These are phyloP conservation scores for Salmo trutta DNA, from an alignment of 2,797 vertebrate species.

Conservation along the genomic window DNA sequence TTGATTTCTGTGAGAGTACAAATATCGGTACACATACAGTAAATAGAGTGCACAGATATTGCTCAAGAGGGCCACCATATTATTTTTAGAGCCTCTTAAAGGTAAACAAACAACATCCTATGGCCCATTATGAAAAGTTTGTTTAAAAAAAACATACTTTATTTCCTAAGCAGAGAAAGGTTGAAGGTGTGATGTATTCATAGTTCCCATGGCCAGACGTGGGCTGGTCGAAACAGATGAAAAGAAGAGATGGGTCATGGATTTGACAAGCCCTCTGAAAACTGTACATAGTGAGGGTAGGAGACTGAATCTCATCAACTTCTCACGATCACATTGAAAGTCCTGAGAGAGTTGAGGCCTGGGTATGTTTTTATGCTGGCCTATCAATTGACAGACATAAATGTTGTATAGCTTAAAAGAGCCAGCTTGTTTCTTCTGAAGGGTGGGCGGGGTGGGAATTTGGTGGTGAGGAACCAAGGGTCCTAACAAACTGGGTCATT, in stretches of 20 bases:
- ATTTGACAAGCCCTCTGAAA: not conserved
- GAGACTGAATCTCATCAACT: constrained; percentile 34
- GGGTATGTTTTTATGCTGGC: constrained; percentile 29
- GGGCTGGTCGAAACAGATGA: constrained; percentile 13
- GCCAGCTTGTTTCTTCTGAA: not conserved
- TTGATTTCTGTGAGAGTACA: constrained; percentile 61
- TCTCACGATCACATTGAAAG: constrained; percentile 20
- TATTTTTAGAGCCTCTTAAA: constrained; percentile 4
- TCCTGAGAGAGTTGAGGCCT: constrained; percentile 19
- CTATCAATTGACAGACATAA: constrained; percentile 35
- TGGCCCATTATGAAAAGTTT: not conserved
- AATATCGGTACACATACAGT: not conserved
- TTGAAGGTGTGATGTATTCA: not conserved
- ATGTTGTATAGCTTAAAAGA: constrained; percentile 39
- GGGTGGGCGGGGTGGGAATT: not conserved
- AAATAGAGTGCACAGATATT: constrained; percentile 19
- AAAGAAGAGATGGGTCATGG: constrained; percentile 21
- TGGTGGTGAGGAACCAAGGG: not conserved
- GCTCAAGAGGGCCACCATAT: constrained; percentile 29
- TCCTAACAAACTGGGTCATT: not conserved
- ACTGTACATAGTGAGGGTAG: constrained; percentile 22
- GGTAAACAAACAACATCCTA: not conserved
- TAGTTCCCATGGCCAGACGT: not conserved
- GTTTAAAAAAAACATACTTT: not conserved
- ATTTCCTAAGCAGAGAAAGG: not conserved